Evolutionary conservation across 2,797 vertebrate species (phyloP).

Genomic region (Spinus pinus): DNA sequence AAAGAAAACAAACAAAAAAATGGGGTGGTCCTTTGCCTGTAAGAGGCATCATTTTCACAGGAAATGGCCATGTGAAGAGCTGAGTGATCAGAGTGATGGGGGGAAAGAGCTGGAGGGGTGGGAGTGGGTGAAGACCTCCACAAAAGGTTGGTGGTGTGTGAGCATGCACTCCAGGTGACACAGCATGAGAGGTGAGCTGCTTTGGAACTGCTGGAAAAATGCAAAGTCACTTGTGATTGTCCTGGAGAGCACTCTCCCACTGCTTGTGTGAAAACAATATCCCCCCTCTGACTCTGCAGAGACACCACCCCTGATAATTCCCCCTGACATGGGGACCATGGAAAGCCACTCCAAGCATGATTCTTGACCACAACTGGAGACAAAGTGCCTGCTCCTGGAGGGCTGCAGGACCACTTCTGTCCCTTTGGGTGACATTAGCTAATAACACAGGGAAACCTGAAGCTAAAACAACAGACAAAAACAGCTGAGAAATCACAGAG

Average conservation of each 20-base stretch:
- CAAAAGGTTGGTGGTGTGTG: neutral
- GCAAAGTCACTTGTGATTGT: neutral
- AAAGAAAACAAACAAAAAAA: too few relatives aligned
- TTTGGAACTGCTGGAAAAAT: neutral
- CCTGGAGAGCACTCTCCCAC: neutral
- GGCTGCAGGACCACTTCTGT: neutral
- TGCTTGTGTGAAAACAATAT: neutral
- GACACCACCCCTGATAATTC: neutral
- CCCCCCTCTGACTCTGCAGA: neutral
- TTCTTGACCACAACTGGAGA: neutral
- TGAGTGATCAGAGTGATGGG: neutral
- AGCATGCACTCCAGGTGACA: fast-evolving
- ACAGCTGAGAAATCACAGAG: neutral
- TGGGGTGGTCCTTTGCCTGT: neutral
- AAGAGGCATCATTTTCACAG: neutral
- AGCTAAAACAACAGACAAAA: neutral
- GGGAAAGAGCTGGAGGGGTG: neutral
- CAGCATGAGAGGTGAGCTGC: neutral
- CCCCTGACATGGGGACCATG: neutral
- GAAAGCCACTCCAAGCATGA: neutral
- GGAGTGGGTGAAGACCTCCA: neutral
- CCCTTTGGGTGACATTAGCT: neutral
- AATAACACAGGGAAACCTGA: neutral
- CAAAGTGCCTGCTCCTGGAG: neutral
- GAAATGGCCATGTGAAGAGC: neutral